Evolutionary conservation across 2,888 invertebrate species (phyloP).

Genomic region (Platycnemis pennipes): DNA sequence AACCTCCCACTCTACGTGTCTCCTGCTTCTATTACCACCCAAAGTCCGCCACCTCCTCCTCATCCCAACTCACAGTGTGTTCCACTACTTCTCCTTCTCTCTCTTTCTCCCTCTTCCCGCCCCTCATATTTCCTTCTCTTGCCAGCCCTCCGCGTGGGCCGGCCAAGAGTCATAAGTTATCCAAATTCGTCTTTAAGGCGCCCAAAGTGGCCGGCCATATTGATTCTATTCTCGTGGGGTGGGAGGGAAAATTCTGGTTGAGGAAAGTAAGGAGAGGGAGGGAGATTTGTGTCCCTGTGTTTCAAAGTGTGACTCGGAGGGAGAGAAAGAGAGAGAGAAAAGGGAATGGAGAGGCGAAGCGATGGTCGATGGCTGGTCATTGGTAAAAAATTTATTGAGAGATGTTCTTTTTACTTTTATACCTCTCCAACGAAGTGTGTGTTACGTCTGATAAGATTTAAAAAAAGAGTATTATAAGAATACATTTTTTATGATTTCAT

Average conservation of each 20-base stretch:
- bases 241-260: background rate
- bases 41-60: background rate
- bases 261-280: background rate
- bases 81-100: background rate
- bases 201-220: constrained; percentile 59
- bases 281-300: background rate
- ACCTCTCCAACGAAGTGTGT: background rate
- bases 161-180: constrained; percentile 56
- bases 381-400: background rate
- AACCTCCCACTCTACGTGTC: background rate
- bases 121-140: constrained; percentile 48
- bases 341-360: background rate
- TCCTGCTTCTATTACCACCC: background rate
- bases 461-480: too few species aligned
- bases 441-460: too few species aligned
- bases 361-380: background rate
- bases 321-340: background rate
- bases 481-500: too few species aligned
- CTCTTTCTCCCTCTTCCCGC: background rate
- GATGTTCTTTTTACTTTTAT: background rate
- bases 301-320: background rate
- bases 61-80: background rate
- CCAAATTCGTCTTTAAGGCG: constrained; percentile 51
- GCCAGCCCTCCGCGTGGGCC: constrained; percentile 20
- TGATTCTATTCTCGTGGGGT: constrained; percentile 21